phyloP scores from a whole-genome alignment of 35 echinoderm and acorn worm genomes.

The Apostichopus californicus region DNA sequence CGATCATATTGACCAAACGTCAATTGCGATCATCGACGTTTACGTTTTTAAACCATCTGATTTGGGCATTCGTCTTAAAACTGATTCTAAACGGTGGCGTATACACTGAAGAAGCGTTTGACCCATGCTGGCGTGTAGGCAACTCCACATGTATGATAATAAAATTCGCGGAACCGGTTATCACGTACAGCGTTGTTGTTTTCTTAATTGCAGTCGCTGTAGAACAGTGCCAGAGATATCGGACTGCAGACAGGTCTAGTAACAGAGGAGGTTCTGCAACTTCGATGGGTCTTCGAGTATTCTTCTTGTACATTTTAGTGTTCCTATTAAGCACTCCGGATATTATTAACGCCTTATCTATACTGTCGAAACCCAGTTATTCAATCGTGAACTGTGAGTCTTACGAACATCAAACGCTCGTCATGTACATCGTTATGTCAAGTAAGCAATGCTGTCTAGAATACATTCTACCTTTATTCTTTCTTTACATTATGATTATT shows the following conservation, averaged over 20 bases:
- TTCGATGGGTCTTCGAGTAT: background rate
- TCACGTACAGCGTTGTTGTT: slow-evolving; percentile 7
- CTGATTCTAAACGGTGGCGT: slow-evolving; percentile 28
- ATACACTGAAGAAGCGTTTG: slow-evolving; percentile 42
- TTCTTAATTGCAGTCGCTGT: slow-evolving; percentile 23
- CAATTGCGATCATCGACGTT: background rate
- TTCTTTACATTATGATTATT: background rate
- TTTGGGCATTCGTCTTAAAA: background rate
- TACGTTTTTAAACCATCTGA: slow-evolving; percentile 1
- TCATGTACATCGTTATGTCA: background rate
- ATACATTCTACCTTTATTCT: slow-evolving; percentile 2
- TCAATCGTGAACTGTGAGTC: background rate
- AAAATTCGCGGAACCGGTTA: slow-evolving; percentile 43
- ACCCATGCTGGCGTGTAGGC: slow-evolving; percentile 33
- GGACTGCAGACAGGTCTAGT: background rate
- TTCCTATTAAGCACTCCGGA: slow-evolving; percentile 38
- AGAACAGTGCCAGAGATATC: slow-evolving; percentile 14
- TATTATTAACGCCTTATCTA: background rate
- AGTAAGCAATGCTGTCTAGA: background rate
- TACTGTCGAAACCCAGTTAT: background rate
- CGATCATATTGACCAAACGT: background rate
- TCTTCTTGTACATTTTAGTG: background rate
- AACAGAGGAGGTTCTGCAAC: background rate
- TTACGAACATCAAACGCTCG: background rate
- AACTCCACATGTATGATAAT: background rate